Evolutionary conservation across 2,113 vertebrate species (phyloP).

Genomic region (Stigmatopora nigra): DNA sequence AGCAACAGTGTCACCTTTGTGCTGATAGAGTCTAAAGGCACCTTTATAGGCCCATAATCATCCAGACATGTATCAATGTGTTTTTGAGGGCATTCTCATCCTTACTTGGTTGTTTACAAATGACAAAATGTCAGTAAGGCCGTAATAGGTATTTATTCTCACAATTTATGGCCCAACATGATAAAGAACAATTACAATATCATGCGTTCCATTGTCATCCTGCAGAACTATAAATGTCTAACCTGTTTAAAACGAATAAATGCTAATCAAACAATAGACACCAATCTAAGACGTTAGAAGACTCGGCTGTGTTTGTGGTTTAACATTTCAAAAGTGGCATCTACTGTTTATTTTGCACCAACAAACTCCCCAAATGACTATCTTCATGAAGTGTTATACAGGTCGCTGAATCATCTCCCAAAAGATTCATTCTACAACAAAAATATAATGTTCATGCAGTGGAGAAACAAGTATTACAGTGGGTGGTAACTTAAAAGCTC

Average conservation of each 20-base stretch:
- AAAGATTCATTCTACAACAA: too few relatives aligned
- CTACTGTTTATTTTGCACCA: too few relatives aligned
- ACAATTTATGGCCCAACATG: conserved; percentile 1
- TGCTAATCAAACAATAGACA: neutral
- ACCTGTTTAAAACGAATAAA: neutral
- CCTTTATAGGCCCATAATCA: conserved; percentile 53
- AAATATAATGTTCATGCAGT: too few relatives aligned
- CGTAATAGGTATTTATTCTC: conserved; percentile 13
- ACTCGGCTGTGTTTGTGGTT: too few relatives aligned
- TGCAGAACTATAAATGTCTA: neutral
- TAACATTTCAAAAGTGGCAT: too few relatives aligned
- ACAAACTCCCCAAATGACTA: too few relatives aligned
- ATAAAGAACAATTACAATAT: neutral
- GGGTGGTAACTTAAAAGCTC: too few relatives aligned
- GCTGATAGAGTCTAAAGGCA: conserved; percentile 67
- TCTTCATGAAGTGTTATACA: too few relatives aligned
- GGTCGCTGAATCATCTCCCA: too few relatives aligned
- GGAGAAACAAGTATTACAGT: too few relatives aligned
- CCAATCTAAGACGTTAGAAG: neutral
- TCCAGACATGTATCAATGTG: conserved; percentile 39
- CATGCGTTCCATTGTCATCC: neutral
- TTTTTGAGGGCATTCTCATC: conserved; percentile 43
- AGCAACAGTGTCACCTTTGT: conserved; percentile 67
- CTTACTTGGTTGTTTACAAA: conserved; percentile 63
- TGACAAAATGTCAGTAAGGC: conserved; percentile 65